Evolutionary conservation across 1,140 invertebrate genomes (phyloP), one percentile per base, ranked within the genome.

Genomic region (Drosophila santomea): DNA sequence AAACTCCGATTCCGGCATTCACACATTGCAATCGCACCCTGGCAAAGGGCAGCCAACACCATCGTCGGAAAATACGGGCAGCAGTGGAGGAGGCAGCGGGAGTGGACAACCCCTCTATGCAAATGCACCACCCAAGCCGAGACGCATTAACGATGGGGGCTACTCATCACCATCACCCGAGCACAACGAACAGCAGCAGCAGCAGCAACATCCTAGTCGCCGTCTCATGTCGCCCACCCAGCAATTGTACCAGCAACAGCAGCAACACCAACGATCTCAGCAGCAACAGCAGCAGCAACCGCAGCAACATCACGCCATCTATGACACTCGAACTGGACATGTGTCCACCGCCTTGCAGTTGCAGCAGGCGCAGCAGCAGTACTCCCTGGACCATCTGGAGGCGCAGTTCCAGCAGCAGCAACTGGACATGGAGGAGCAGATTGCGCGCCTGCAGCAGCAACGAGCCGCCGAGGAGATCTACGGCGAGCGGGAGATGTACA

Each of bases 41-140:
- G 86, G 88, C 36, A 93, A 82, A 55, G 91, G 91, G 64, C 92
- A 84, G 78, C 84, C 86, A 66, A 93, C 89, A 71, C 91, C 79
- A 10, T 86, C 69, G 45, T 92, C 84, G 50, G 91, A 86, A 56
- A 85, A 72, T 74, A 61, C 71, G 51, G 80, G 74, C 2, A 66
- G 43, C 25, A 55, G 90, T 10, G 52, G 52, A 11, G 50, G 54
- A 20, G 45, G 51, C 5, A 57, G 28, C 35, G 77, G 56, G 0
- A 92, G 92, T 14, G 85, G 84, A 3, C 96, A 96, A 76, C 97
- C 96, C 0, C 94, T 97, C 2, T 98, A 98, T 91, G 97, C 96
- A 6, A 98, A 98, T 93, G 96, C 97, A 3, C 97, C 97, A 6
- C 97, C 97, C 1, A 98, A 98, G 91, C 97, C 97, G 1, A 93